Evolutionary conservation across 2,797 vertebrate species (phyloP), one percentile per base, ranked within the genome.

Genomic region (Argyrosomus regius): DNA sequence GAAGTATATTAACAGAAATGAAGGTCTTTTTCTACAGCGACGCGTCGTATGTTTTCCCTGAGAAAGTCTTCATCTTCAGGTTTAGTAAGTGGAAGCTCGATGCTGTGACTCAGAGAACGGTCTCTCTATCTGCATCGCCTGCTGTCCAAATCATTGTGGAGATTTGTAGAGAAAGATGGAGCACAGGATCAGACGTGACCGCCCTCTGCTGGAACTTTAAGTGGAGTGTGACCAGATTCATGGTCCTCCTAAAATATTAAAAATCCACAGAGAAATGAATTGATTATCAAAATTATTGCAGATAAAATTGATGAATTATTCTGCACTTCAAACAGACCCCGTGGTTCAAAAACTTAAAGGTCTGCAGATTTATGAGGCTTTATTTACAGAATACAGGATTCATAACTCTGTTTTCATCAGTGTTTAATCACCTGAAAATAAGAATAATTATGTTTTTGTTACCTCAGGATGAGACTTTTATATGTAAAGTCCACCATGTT

Each of bases 151-250:
- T 31, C 6, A 26, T 26, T 35, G n/a, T 5, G 9, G 28, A 46
- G 3, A 17, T 68, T 43, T 20, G 50, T 43, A 8, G 39, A 14
- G 20, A 46, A 13, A 46, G 26, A 35, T 35, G 1, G 62, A 14
- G 58, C 28, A 9, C 20, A 12, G 46, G 10, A 7, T 67, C 11
- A 43, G n/a, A 18, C 3, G 2, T 54, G 13, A 24, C 13, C 13
- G 49, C 77, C 79, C 79, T 82, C 82, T 84, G 65, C 73, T 87
- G 79, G 78, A 56, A 1, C 3, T 18, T 56, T 20, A n/a, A 3
- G 2, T 16, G 31, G 0, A 50, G 0, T 66, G 26, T 16, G 0
- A 4, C 24, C 16, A 11, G 4, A 57, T 9, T 46, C 12, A 5
- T 13, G 43, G 43, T 45, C 43, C 14, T 24, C 28, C 22, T 2